phyloP scores from a whole-genome alignment of 2,113 vertebrate genomes.

The Nicator chloris region DNA sequence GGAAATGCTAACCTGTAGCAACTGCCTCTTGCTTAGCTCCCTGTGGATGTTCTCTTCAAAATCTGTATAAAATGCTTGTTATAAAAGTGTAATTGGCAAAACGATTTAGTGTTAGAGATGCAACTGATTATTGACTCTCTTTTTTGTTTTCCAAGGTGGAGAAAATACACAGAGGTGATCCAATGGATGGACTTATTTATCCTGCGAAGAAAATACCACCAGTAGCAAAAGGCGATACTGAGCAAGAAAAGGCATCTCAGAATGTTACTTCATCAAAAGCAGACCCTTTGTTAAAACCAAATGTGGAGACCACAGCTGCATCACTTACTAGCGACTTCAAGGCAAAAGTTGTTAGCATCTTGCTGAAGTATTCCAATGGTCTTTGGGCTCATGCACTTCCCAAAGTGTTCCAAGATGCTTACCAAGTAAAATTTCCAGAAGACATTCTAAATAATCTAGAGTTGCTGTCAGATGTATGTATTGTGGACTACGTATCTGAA shows the following conservation, averaged over 20 bases:
- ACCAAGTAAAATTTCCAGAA: conserved; percentile 81
- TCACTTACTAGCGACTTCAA: conserved; percentile 68
- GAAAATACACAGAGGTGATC: conserved; percentile 64
- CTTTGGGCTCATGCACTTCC: conserved; percentile 90
- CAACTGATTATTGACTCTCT: neutral
- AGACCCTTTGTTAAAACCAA: neutral
- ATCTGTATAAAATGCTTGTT: neutral
- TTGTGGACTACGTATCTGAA: conserved; percentile 78
- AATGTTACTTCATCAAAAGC: conserved; percentile 39
- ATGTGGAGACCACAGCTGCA: neutral
- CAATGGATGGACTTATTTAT: conserved; percentile 77
- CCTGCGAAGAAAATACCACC: conserved; percentile 67
- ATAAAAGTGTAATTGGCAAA: neutral
- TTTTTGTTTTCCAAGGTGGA: conserved; percentile 78
- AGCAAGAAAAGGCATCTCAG: conserved; percentile 47
- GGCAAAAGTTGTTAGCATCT: conserved; percentile 77
- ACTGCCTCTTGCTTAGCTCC: neutral
- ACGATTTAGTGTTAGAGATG: neutral
- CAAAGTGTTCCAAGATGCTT: conserved; percentile 83
- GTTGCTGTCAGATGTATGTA: conserved; percentile 79
- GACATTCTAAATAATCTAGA: conserved; percentile 78
- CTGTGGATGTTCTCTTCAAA: neutral
- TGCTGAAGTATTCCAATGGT: conserved; percentile 82
- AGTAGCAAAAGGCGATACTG: neutral
- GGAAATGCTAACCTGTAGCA: neutral